phyloP scores from a whole-genome alignment of 1,140 invertebrate genomes.

The Pteromalus puparum region DNA sequence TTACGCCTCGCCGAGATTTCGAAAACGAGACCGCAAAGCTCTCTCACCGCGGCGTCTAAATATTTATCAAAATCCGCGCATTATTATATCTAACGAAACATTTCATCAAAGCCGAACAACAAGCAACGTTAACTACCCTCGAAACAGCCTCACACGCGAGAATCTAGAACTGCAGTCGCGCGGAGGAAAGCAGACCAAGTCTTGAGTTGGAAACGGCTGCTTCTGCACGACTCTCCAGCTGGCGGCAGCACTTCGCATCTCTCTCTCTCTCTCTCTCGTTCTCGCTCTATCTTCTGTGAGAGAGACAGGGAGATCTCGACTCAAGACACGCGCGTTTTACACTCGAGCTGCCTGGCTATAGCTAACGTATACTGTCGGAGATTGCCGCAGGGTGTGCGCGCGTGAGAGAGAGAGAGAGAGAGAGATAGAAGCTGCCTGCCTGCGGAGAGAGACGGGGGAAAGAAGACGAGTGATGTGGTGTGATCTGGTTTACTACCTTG shows the following conservation, averaged over 20 bases:
- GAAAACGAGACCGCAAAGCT: neutral
- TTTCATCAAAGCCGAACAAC: neutral
- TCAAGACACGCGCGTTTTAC: neutral
- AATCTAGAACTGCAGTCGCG: neutral
- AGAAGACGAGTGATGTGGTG: neutral
- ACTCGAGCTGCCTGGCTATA: neutral
- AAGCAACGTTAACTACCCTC: neutral
- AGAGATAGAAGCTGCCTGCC: too few species aligned
- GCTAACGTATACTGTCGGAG: neutral
- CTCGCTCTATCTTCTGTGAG: neutral
- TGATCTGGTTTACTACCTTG: neutral
- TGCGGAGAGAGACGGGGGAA: neutral
- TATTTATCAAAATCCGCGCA: too few species aligned
- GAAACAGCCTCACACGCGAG: neutral
- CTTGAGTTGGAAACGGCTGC: neutral
- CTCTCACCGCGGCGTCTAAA: too few species aligned
- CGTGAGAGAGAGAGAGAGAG: neutral
- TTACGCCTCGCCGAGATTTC: neutral
- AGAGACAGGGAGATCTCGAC: neutral
- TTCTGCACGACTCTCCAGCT: slow-evolving; percentile 4
- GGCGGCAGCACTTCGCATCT: neutral
- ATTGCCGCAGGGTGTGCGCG: neutral
- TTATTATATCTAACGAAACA: too few species aligned
- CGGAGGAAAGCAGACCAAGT: neutral
- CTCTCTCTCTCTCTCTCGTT: too few species aligned